Evolutionary conservation across 1,140 invertebrate genomes (phyloP).

Genomic region (Maconellicoccus hirsutus): DNA sequence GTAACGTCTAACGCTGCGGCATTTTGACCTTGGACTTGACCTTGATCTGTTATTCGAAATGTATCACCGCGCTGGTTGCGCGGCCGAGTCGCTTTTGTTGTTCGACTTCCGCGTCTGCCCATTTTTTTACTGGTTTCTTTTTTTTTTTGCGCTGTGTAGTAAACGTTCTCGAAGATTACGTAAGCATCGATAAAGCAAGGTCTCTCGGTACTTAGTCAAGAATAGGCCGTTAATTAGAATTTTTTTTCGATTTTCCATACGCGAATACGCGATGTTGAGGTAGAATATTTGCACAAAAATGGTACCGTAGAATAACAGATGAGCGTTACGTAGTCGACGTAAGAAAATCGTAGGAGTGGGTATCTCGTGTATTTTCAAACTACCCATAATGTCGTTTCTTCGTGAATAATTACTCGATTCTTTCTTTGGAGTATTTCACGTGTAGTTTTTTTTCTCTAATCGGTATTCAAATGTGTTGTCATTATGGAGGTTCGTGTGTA

Average conservation of each 20-base stretch:
- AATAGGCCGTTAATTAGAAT: slow-evolving; percentile 14
- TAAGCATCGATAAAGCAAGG: slow-evolving; percentile 16
- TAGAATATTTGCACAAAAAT: no score
- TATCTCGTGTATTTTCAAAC: no score
- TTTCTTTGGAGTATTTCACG: no score
- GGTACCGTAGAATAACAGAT: no score
- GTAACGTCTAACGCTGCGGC: slow-evolving; percentile 5
- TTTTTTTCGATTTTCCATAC: background rate
- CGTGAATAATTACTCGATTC: no score
- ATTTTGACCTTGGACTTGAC: slow-evolving; percentile 20
- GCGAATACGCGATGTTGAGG: no score
- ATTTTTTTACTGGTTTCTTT: slow-evolving; percentile 4
- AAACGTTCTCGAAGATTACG: slow-evolving; percentile 14
- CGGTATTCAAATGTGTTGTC: no score
- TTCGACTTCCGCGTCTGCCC: slow-evolving; percentile 18
- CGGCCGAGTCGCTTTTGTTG: background rate
- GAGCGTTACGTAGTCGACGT: no score
- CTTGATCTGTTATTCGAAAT: slow-evolving; percentile 22
- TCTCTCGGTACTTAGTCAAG: slow-evolving; percentile 7
- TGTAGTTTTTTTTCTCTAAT: no score
- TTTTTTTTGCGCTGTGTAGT: background rate
- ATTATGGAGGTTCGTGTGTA: no score
- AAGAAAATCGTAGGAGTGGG: no score
- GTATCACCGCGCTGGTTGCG: slow-evolving; percentile 2
- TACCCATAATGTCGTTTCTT: no score